Percentiles rank a stretch among this genome's conserved stretches.
Conservation (phyloP, 2,888 invertebrate species). For the Pristionchus maxplancki region DNA sequence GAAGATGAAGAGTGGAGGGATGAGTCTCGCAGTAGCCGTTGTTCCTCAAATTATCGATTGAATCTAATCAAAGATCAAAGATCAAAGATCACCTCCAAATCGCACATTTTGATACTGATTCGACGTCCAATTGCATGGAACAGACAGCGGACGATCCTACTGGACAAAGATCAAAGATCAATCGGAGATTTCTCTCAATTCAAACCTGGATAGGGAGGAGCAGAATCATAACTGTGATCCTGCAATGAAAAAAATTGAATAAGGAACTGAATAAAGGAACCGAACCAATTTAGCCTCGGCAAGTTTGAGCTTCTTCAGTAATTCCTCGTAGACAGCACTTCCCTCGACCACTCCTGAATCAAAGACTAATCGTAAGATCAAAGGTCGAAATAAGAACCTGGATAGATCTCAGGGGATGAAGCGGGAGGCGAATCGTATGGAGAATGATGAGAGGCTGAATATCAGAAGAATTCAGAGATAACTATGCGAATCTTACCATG, state of each 20-base stretch:
- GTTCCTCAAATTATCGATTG: not conserved
- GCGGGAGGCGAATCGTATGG: constrained; percentile 5
- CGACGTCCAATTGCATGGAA: constrained; percentile 31
- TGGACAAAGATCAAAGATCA: constrained; percentile 40
- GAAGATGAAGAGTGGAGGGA: constrained; percentile 32
- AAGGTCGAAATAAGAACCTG: not conserved
- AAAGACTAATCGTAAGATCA: not conserved
- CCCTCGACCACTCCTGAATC: constrained; percentile 14
- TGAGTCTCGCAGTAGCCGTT: constrained; percentile 34
- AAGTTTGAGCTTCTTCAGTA: constrained; percentile 40
- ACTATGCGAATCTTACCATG: not conserved
- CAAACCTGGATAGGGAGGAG: constrained; percentile 39
- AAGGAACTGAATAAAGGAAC: not conserved
- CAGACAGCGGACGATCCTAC: constrained; percentile 14
- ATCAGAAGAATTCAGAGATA: not conserved
- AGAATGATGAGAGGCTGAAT: constrained; percentile 5
- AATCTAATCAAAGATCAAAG: no score
- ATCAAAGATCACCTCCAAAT: constrained; percentile 39
- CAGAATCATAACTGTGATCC: not conserved
- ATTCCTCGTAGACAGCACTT: not conserved
- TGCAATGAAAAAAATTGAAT: not conserved
- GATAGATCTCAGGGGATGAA: not conserved
- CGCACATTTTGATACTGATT: not conserved
- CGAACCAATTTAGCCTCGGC: not conserved
- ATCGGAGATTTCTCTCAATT: not conserved